Evolutionary conservation across 2,113 vertebrate genomes (phyloP).

Genomic region (Gracilinanus agilis): DNA sequence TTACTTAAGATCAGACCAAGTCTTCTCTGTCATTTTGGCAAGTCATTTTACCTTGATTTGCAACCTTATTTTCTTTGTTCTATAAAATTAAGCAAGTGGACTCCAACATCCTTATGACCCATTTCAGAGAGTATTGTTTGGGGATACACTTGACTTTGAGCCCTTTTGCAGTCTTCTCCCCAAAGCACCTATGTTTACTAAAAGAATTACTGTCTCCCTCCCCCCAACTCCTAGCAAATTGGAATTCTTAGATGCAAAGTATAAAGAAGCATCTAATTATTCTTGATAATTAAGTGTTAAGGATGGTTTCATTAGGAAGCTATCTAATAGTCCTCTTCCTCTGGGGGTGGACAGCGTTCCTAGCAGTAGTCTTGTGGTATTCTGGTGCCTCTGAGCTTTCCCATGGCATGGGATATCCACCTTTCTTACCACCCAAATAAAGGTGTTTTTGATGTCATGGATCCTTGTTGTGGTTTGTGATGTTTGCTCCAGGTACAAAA

Average conservation of each 20-base stretch:
- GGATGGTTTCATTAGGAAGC: not conserved
- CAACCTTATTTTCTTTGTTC: no score
- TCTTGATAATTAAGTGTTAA: not conserved
- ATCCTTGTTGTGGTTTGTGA: not conserved
- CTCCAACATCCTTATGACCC: not conserved
- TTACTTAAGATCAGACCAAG: no score
- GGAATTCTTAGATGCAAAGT: not conserved
- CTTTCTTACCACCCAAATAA: not conserved
- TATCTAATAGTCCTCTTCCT: not conserved
- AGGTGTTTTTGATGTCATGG: not conserved
- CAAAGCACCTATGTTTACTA: not conserved
- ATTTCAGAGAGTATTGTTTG: not conserved
- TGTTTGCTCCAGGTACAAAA: not conserved
- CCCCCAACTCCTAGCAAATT: not conserved
- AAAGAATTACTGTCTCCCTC: not conserved
- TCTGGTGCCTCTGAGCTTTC: not conserved
- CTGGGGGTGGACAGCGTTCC: not conserved
- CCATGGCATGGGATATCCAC: not conserved
- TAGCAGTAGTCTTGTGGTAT: not conserved
- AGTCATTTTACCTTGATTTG: no score
- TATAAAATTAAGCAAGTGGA: no score
- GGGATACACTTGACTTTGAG: not conserved
- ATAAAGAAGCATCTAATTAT: not conserved
- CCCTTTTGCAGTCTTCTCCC: not conserved
- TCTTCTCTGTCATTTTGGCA: no score